Evolutionary conservation across 2,113 vertebrate genomes (phyloP).

Genomic region (Barbus barbus): DNA sequence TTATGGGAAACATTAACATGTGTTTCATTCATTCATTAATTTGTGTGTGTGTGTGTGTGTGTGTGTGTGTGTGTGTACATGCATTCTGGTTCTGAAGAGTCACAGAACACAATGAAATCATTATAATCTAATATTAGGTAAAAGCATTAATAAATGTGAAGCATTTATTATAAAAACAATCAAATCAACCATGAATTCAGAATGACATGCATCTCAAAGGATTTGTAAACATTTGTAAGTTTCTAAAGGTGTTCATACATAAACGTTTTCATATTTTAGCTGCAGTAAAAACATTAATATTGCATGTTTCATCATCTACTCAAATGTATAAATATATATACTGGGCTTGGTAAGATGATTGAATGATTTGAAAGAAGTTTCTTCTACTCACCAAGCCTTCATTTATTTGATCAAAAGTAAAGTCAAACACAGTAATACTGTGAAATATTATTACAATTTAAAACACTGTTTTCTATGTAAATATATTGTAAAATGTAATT

Average conservation of each 20-base stretch:
- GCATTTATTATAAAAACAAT: not conserved
- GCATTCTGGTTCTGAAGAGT: not conserved
- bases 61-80: not conserved
- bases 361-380: not conserved
- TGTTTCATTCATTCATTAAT: not conserved
- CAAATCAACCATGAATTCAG: not conserved
- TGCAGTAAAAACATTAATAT: not conserved
- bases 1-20: slow-evolving; percentile 20
- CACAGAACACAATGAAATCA: not conserved
- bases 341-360: no score
- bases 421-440: no score
- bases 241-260: not conserved
- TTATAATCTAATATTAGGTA: not conserved
- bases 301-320: not conserved
- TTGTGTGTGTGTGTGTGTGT: not conserved
- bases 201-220: not conserved
- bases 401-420: no score
- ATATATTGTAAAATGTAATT: no score
- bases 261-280: not conserved
- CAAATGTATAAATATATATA: no score
- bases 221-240: not conserved
- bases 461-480: no score
- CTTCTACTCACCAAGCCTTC: no score
- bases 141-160: not conserved
- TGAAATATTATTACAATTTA: no score